Evolutionary conservation across 1,140 invertebrate species (phyloP), one percentile per base, ranked within the genome.

Genomic region (Contarinia nasturtii): DNA sequence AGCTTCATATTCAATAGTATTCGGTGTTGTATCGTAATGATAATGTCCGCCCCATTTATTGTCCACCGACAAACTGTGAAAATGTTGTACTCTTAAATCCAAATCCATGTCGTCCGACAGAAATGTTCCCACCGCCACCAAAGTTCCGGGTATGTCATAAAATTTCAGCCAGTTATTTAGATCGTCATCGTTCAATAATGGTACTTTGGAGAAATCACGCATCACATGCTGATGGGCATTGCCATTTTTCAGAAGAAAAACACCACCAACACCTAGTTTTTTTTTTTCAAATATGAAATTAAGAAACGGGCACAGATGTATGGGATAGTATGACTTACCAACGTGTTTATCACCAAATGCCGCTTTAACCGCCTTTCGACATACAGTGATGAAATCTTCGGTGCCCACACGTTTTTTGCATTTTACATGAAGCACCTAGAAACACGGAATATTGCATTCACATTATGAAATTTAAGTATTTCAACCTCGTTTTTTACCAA

Each of bases 41-140:
- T 95, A 97, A 73, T 97, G 93, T 5, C 93, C 92, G 50, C 86
- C 92, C 68, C 88, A 80, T 22, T 80, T 82, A 61, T 86, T 80
- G 27, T 10, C 10, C 55, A 78, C 66, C 58, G 85, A 86, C 62
- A 86, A 93, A 49, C 87, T 86, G 62, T 97, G 92, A 60, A 94
- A 95, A 68, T 97, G 91, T 63, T 95, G 89, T 27, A 92, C 72
- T 54, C 91, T 71, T 20, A 96, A 70, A 68, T 95, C 87, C 51
- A 92, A 64, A 45, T 79, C 82, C 82, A 81, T 77, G 66, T 94
- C 91, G 52, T 77, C 72, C 38, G 88, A 90, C 21, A 92, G 76
- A 49, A 96, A 72, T 37, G 87, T 89, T 49, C 89, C 90, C 20
- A 94, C 70, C 56, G 84, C 83, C 17, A 87, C 71, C 47, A 97